Percentiles rank a stretch among this genome's conserved stretches.
Evolutionary conservation across 2,797 vertebrate species (phyloP).

Genomic region (Leptatherina wallacei): DNA sequence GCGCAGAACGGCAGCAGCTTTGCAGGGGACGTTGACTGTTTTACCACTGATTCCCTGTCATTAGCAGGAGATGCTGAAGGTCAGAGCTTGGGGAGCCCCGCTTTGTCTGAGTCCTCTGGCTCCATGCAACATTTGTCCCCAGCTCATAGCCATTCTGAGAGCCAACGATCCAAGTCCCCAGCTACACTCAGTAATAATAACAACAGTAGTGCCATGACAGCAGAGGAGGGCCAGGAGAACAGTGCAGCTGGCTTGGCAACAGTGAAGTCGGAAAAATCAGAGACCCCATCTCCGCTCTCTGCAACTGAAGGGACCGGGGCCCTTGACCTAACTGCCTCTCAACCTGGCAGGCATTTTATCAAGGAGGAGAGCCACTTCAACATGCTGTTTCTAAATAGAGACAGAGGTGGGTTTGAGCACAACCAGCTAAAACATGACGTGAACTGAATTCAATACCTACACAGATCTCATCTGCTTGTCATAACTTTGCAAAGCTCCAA

Average conservation of each 20-base stretch:
- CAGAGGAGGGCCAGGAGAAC: slow-evolving; percentile 88
- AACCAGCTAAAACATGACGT: slow-evolving; percentile 9
- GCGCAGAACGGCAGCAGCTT: slow-evolving; percentile 86
- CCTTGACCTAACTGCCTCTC: slow-evolving; percentile 95
- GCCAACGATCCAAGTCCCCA: slow-evolving; percentile 92
- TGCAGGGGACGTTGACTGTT: slow-evolving; percentile 88
- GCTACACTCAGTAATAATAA: slow-evolving; percentile 76
- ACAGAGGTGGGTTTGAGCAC: slow-evolving; percentile 94
- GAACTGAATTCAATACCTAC: background rate
- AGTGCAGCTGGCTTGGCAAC: slow-evolving; percentile 80
- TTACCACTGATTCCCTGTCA: slow-evolving; percentile 92
- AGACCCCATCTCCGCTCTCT: slow-evolving; percentile 89
- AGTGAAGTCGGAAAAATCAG: slow-evolving; percentile 96
- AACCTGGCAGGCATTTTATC: slow-evolving; percentile 88
- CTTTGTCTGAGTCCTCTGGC: slow-evolving; percentile 93
- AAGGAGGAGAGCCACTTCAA: slow-evolving; percentile 98
- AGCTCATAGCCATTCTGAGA: slow-evolving; percentile 90
- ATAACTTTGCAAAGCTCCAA: background rate
- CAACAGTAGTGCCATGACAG: slow-evolving; percentile 68
- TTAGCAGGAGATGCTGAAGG: slow-evolving; percentile 91
- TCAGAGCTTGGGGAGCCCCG: slow-evolving; percentile 93
- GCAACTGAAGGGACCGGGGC: slow-evolving; percentile 89
- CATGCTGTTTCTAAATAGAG: slow-evolving; percentile 97
- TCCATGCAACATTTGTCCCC: slow-evolving; percentile 95
- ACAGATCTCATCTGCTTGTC: background rate